Evolutionary conservation across 2,113 vertebrate species (phyloP).

Genomic region (Tetraodon nigroviridis): DNA sequence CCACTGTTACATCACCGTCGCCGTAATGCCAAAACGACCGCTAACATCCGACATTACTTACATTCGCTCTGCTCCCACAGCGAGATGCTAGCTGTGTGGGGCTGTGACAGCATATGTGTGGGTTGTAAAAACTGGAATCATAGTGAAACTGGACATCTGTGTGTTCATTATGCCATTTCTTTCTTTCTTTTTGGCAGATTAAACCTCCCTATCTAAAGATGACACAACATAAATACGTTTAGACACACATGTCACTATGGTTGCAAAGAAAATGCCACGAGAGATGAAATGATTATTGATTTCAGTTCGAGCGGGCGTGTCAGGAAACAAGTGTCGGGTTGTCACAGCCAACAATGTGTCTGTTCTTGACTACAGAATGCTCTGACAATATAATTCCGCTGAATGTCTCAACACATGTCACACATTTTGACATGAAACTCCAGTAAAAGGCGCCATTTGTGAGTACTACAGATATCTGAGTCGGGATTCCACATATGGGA

Average conservation of each 20-base stretch:
- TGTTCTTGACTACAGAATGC: constrained; percentile 11
- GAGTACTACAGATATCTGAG: background rate
- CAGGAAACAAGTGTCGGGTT: constrained; percentile 6
- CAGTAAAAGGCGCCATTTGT: background rate
- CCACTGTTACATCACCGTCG: constrained; percentile 34
- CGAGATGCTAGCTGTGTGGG: constrained; percentile 46
- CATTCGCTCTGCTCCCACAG: constrained; percentile 55
- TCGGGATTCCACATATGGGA: background rate
- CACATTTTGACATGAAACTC: background rate
- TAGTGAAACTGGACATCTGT: constrained; percentile 59
- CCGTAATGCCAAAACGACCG: constrained; percentile 37
- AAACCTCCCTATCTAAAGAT: constrained; percentile 55
- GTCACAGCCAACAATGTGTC: constrained; percentile 15
- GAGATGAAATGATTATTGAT: constrained; percentile 30
- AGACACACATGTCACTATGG: constrained; percentile 29
- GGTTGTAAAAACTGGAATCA: constrained; percentile 60
- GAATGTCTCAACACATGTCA: background rate
- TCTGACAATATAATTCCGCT: background rate
- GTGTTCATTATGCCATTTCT: constrained; percentile 47
- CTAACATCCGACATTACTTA: constrained; percentile 44
- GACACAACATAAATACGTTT: constrained; percentile 46
- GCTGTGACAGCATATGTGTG: constrained; percentile 64
- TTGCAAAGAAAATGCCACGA: constrained; percentile 25
- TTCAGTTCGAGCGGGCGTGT: constrained; percentile 3
- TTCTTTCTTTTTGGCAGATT: constrained; percentile 11